A percentile compares a stretch with the other conserved stretches of the same genome.
Evolutionary conservation across 2,113 vertebrate genomes (phyloP).

Genomic region (Bufo bufo): DNA sequence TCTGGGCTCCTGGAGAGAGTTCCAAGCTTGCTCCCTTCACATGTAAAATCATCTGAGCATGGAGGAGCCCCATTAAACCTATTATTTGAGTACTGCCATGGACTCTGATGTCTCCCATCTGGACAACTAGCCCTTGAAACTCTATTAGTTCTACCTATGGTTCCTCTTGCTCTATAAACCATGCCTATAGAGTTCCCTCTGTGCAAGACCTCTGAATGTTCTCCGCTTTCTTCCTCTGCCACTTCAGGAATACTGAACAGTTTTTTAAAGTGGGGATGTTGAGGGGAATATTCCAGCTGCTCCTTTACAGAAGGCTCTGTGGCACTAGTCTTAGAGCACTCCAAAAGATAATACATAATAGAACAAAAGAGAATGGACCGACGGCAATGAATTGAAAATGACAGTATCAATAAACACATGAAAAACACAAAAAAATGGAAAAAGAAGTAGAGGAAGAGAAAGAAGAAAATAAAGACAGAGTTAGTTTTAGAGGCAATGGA

Average conservation of each 20-base stretch:
- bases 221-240: constrained; percentile 84
- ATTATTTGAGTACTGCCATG: constrained; percentile 66
- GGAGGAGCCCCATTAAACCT: constrained; percentile 66
- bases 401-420: constrained; percentile 71
- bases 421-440: constrained; percentile 78
- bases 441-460: constrained; percentile 60
- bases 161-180: constrained; percentile 59
- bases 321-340: constrained; percentile 79
- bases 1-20: constrained; percentile 86
- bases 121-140: constrained; percentile 65
- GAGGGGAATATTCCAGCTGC: constrained; percentile 83
- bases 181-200: constrained; percentile 65
- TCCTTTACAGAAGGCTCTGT: constrained; percentile 81
- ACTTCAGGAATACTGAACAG: constrained; percentile 98
- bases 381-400: constrained; percentile 52
- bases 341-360: constrained; percentile 79
- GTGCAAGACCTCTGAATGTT: constrained; percentile 65
- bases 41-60: constrained; percentile 65
- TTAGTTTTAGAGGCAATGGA: constrained; percentile 90
- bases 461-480: constrained; percentile 95
- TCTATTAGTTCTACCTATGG: constrained; percentile 57
- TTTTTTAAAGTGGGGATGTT: constrained; percentile 82
- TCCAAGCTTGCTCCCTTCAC: constrained; percentile 69
- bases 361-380: constrained; percentile 60
- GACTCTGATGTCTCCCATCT: constrained; percentile 65